phyloP scores from a whole-genome alignment of 2,888 invertebrate genomes.

The Erannis defoliaria region DNA sequence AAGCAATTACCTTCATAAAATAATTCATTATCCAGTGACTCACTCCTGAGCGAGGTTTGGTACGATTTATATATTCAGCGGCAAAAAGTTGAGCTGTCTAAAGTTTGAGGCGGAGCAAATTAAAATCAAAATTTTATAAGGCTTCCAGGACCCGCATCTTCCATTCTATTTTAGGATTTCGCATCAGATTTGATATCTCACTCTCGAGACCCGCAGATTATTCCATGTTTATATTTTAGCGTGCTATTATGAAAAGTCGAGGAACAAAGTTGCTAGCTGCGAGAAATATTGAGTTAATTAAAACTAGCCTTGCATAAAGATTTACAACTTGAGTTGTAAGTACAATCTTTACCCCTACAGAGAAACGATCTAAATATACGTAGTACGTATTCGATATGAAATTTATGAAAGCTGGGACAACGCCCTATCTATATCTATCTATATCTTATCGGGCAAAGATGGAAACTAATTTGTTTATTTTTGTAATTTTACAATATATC shows the following conservation, averaged over 20 bases:
- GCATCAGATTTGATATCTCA: not conserved
- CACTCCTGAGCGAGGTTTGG: slow-evolving; percentile 9
- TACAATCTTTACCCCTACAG: too few relatives aligned
- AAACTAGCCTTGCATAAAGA: too few relatives aligned
- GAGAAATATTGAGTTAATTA: too few relatives aligned
- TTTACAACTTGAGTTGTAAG: too few relatives aligned
- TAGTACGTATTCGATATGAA: too few relatives aligned
- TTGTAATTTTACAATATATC: too few relatives aligned
- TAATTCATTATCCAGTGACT: slow-evolving; percentile 15
- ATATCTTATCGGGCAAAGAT: too few relatives aligned
- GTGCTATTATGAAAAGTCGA: not conserved
- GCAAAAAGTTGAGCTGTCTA: slow-evolving; percentile 7
- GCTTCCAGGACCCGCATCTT: not conserved
- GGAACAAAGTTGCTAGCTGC: too few relatives aligned
- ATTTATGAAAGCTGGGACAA: too few relatives aligned
- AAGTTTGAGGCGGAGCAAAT: slow-evolving; percentile 19
- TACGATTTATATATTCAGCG: slow-evolving; percentile 26
- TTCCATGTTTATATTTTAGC: not conserved
- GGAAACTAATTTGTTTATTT: too few relatives aligned
- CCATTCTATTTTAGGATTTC: not conserved
- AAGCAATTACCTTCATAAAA: slow-evolving; percentile 19
- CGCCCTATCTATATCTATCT: too few relatives aligned
- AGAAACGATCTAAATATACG: too few relatives aligned
- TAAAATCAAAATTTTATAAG: slow-evolving; percentile 17
- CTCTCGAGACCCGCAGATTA: not conserved